phyloP scores from a whole-genome alignment of 2,113 vertebrate genomes.

The Mobula birostris region DNA sequence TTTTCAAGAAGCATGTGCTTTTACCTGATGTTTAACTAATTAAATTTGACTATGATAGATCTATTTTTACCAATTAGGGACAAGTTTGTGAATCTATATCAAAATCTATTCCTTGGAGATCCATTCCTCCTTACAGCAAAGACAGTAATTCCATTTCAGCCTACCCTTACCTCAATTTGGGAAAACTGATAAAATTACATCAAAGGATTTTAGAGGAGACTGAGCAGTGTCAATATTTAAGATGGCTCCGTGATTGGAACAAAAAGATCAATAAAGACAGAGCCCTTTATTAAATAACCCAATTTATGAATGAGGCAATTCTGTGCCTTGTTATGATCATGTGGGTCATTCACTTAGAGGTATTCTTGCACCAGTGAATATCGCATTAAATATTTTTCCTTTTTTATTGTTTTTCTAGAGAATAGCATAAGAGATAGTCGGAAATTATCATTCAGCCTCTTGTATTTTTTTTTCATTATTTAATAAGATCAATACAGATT shows the following conservation, averaged over 20 bases:
- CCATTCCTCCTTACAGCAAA: neutral
- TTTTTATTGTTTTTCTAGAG: too few relatives aligned
- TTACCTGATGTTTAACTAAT: neutral
- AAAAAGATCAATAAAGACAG: neutral
- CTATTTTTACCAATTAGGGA: neutral
- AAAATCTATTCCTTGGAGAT: neutral
- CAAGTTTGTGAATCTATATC: neutral
- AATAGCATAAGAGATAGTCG: too few relatives aligned
- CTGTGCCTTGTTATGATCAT: neutral
- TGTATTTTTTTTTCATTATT: too few relatives aligned
- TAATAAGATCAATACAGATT: too few relatives aligned
- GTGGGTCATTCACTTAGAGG: neutral
- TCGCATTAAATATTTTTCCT: neutral
- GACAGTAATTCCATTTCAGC: neutral
- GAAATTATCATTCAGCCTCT: too few relatives aligned
- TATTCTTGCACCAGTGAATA: neutral
- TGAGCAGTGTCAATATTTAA: neutral
- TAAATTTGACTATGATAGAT: neutral
- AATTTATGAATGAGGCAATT: neutral
- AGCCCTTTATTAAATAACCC: neutral
- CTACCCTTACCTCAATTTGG: neutral
- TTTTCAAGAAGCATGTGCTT: neutral
- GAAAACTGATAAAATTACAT: neutral
- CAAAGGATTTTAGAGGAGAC: neutral
- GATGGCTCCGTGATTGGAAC: neutral